Evolutionary conservation across 2,113 vertebrate species (phyloP).

Genomic region (Indri indri): DNA sequence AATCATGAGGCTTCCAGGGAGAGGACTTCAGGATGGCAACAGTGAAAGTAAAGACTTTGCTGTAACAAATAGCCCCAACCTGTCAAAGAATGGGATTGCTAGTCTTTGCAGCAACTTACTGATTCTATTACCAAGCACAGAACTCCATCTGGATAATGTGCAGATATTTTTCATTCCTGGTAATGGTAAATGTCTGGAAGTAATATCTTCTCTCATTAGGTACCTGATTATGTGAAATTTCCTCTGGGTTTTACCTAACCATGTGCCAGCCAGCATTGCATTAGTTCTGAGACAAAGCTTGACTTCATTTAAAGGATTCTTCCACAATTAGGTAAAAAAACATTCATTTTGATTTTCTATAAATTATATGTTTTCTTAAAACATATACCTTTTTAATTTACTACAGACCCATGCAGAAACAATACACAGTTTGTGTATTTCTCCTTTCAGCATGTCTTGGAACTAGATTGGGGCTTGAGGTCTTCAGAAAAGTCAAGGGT

Average conservation of each 20-base stretch:
- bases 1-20: background rate
- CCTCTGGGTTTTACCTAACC: conserved; percentile 76
- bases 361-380: conserved; percentile 60
- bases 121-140: conserved; percentile 19
- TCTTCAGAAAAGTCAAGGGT: conserved; percentile 72
- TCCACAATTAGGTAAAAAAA: conserved; percentile 46
- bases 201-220: conserved; percentile 69
- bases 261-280: conserved; percentile 72
- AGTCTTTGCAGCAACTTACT: background rate
- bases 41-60: background rate
- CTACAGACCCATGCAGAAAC: conserved; percentile 40
- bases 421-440: conserved; percentile 19
- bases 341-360: conserved; percentile 59
- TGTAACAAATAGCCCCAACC: background rate
- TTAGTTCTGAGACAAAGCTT: conserved; percentile 80
- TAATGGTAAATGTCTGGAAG: conserved; percentile 70
- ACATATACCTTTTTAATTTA: conserved; percentile 52
- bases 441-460: conserved; percentile 17
- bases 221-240: conserved; percentile 79
- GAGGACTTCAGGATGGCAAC: background rate
- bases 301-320: conserved; percentile 75
- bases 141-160: background rate
- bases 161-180: conserved; percentile 38
- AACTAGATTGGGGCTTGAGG: conserved; percentile 66
- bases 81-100: background rate